These are phyloP conservation scores for Amphiprion percula DNA, from an alignment of 2,113 vertebrate species.

Conservation along the genomic window DNA sequence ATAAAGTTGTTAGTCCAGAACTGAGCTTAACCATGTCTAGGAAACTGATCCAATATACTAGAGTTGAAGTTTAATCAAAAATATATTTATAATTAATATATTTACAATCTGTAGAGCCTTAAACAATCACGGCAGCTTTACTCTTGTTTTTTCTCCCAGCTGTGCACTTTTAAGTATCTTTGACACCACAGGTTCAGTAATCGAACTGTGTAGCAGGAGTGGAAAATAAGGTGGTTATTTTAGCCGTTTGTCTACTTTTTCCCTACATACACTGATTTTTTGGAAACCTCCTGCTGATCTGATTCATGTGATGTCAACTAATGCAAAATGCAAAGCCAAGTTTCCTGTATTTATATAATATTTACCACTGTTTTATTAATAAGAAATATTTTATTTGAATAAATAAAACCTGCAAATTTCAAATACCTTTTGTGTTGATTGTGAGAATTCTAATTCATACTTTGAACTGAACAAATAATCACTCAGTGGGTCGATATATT, in stretches of 20 bases:
- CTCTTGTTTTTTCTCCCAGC: not conserved
- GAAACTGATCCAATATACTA: not conserved
- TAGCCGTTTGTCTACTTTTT: not conserved
- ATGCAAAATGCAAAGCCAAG: conserved; percentile 62
- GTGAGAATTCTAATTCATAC: not conserved
- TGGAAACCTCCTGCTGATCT: conserved; percentile 71
- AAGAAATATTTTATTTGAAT: conserved; percentile 82
- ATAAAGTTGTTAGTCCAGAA: too few species aligned
- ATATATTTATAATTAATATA: not conserved
- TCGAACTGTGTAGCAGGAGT: not conserved
- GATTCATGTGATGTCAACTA: conserved; percentile 71
- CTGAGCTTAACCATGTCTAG: too few species aligned
- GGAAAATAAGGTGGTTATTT: not conserved
- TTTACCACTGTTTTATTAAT: conserved; percentile 71
- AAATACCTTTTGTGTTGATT: not conserved
- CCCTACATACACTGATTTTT: conserved; percentile 67
- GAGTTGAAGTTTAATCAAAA: not conserved
- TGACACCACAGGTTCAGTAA: not conserved
- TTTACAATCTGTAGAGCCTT: conserved; percentile 53
- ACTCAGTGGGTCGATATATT: not conserved
- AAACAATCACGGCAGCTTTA: conserved; percentile 51
- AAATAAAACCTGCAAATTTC: conserved; percentile 53
- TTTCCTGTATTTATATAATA: conserved; percentile 75
- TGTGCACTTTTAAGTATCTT: not conserved
- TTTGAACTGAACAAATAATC: too few species aligned